Evolutionary conservation across 2,888 invertebrate genomes (phyloP), one percentile per base, ranked within the genome.

Genomic region (Macaria notata): DNA sequence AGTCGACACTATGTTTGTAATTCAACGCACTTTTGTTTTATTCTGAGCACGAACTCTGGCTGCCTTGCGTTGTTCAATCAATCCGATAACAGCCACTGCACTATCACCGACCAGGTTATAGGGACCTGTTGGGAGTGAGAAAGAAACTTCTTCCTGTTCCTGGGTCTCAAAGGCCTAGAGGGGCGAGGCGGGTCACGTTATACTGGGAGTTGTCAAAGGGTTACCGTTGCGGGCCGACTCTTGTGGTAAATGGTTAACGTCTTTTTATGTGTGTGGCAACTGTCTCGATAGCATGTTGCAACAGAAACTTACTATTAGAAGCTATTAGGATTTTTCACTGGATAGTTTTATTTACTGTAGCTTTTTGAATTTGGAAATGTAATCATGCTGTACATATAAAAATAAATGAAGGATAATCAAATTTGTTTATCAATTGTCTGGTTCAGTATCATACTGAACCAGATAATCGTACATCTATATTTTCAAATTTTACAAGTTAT

Each of bases 1-100:
- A 65, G 58, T 56, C 56, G 45, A 51, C 39, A 48, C 48, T 55
- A 44, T 71, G 71, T 72, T 72, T 72, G 69, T 63, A 68, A 54
- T 69, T 62, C 65, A 59, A 65, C 69, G 65, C 71, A 63, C 59
- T 65, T 72, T 68, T 73, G 71, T 76, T 61, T 72, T 70, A 80
- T 79, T 80, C 81, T 54, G 68, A 67, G 77, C 81, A 80, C 77
- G 78, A 73, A 72, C 76, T 67, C 56, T 44, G 46, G 58, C 59
- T 71, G 69, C 78, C 77, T 78, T 78, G 76, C 69, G 70, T 71
- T 66, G 65, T 68, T 75, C 70, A 72, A 76, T 74, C 75, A 69
- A 69, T 61, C 54, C 72, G 76, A 78, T 79, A 78, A 74, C 73
- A 72, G 62, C 72, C 65, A 70, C 66, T 69, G 64, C 66, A 68